These are phyloP conservation scores for Tanypteryx hageni DNA, from an alignment of 2,888 invertebrate genomes.

Conservation along the genomic window DNA sequence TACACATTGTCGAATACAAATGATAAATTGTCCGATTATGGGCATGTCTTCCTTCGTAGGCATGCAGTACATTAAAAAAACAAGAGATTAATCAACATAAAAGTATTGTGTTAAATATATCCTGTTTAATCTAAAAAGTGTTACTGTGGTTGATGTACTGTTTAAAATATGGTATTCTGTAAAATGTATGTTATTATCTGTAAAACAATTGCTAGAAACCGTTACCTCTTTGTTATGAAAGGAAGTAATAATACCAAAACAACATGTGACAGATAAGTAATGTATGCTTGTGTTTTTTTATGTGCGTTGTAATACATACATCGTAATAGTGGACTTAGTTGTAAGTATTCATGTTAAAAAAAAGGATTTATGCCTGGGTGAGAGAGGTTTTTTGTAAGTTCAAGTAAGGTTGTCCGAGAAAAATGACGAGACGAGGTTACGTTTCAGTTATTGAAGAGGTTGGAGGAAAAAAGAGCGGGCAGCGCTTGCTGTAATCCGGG, in stretches of 20 bases:
- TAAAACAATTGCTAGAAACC: conserved; percentile 68
- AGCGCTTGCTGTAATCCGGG: neutral
- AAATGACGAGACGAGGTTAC: neutral
- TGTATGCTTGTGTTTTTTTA: conserved; percentile 68
- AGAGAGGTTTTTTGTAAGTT: conserved; percentile 44
- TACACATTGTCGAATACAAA: conserved; percentile 66
- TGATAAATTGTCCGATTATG: conserved; percentile 67
- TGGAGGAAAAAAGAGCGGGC: neutral
- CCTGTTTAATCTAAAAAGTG: conserved; percentile 68
- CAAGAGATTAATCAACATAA: conserved; percentile 64
- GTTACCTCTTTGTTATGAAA: conserved; percentile 69
- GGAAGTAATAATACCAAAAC: conserved; percentile 68
- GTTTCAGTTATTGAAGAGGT: neutral
- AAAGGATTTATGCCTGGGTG: conserved; percentile 53
- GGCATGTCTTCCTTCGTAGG: conserved; percentile 69
- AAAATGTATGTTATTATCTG: conserved; percentile 70
- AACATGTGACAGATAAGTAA: conserved; percentile 67
- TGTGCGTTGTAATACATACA: conserved; percentile 67
- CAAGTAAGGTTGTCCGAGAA: neutral
- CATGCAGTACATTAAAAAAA: conserved; percentile 68
- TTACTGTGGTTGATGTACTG: conserved; percentile 69
- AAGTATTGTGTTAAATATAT: conserved; percentile 66
- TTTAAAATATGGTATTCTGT: conserved; percentile 69
- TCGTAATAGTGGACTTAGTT: conserved; percentile 65
- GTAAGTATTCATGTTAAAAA: conserved; percentile 66